Base-by-base conservation (phyloP, 2,113 vertebrate species). In the Myodes glareolus region DNA sequence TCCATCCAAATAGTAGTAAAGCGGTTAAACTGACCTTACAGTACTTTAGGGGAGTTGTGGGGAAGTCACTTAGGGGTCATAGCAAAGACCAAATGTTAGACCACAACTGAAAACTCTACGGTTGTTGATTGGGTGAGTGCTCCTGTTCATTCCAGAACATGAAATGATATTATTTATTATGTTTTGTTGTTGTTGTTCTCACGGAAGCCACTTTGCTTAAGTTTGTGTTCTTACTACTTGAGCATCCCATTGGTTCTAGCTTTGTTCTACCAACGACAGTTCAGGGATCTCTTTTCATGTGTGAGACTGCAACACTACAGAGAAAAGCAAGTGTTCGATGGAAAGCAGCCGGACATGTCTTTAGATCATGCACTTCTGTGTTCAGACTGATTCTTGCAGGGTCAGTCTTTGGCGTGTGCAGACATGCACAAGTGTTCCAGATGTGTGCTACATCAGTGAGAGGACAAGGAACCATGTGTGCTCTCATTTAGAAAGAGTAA, bases 201-300 rank as follows among this genome's bases (percentile, higher is more conserved):
- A 90, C 93, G 19, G 39, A 94, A 95, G 29, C 52, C 91, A 87
- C 25, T 77, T 67, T 39, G 11, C 73, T 89, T 82, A n/a, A 16
- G 70, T 93, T 52, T 5, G 12, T 11, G 7, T 36, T 88, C 31
- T 94, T 17, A n/a, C 10, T 90, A 21, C 65, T 92, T 78, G 29
- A 88, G 9, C 68, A 25, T 80, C 91, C 45, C 42, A n/a, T 85
- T 70, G 27, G 68, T 25, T 70, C 67, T 82, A 33, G 70, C 76
- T 92, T 82, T 88, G 36, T 76, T 77, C 45, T 82, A n/a, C 14
- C 21, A 88, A n/a, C 86, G 3, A 19, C 36, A 27, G 16, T 52
- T 11, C 7, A 33, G 33, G 19, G 5, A 36, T 80, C 92, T 61
- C 29, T 80, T 86, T 91, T 77, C 14, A 87, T 45, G n/a, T 52